These are phyloP conservation scores for Zaprionus bogoriensis DNA, from an alignment of 2,888 invertebrate species.

Conservation along the genomic window DNA sequence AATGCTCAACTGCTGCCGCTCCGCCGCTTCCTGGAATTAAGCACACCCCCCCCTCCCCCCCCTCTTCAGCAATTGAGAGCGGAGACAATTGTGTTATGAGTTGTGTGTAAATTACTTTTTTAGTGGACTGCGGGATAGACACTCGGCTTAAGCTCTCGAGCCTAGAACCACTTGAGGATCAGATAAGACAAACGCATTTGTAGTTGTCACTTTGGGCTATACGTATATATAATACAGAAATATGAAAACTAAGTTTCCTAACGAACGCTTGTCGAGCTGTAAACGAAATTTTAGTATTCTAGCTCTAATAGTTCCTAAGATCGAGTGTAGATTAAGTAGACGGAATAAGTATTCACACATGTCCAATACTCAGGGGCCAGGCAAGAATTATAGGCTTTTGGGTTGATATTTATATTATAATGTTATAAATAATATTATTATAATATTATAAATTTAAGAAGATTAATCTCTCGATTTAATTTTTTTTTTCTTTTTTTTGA, in stretches of 20 bases:
- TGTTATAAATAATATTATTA: no score
- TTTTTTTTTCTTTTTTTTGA: no score
- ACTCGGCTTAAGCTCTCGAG: no score
- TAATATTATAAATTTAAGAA: no score
- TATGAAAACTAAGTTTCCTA: neutral
- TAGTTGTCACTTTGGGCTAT: slow-evolving; percentile 15
- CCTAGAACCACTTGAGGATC: slow-evolving; percentile 24
- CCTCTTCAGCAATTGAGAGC: slow-evolving; percentile 37
- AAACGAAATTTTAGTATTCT: neutral
- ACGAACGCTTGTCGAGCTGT: neutral
- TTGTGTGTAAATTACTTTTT: slow-evolving; percentile 44
- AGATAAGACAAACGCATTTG: slow-evolving; percentile 14
- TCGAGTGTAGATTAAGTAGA: neutral
- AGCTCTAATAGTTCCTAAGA: neutral
- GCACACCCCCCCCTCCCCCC: slow-evolving; percentile 3
- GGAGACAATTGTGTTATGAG: slow-evolving; percentile 52
- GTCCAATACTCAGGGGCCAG: no score
- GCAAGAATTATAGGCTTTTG: no score
- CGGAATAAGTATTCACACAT: no score
- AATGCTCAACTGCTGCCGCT: slow-evolving; percentile 45
- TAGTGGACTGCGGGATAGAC: neutral
- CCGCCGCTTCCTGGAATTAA: no score
- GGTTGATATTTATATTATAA: no score
- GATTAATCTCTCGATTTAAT: no score
- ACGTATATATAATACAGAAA: neutral